phyloP scores from a whole-genome alignment of 1,140 invertebrate species.

The Cydia pomonella region DNA sequence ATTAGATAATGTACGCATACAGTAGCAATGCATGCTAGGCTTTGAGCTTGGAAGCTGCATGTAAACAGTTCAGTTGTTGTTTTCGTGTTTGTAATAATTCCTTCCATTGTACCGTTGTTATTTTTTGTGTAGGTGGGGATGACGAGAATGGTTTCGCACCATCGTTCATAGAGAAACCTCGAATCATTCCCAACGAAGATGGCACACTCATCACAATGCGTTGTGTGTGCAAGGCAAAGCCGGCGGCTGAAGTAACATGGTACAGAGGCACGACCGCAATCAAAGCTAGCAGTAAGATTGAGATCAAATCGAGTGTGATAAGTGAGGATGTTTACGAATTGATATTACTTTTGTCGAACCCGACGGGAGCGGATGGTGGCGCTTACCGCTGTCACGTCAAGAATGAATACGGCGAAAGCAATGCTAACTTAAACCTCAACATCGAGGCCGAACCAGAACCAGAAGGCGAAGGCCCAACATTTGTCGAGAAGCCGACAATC shows the following conservation, averaged over 20 bases:
- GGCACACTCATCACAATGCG: constrained; percentile 97
- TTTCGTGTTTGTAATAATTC: background rate
- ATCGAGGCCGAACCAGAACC: constrained; percentile 96
- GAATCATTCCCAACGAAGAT: constrained; percentile 98
- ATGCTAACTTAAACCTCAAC: constrained; percentile 98
- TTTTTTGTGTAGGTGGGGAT: constrained; percentile 87
- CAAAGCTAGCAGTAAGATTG: constrained; percentile 92
- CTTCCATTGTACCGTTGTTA: constrained; percentile 32
- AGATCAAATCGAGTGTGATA: constrained; percentile 87
- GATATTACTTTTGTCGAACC: constrained; percentile 91
- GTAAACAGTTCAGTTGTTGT: constrained; percentile 24
- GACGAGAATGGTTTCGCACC: constrained; percentile 95
- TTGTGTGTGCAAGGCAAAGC: constrained; percentile 96
- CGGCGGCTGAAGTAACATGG: constrained; percentile 94
- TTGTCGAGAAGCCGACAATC: constrained; percentile 97
- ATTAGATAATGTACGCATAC: constrained; percentile 70
- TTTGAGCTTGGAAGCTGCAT: constrained; percentile 70
- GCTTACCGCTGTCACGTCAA: constrained; percentile 98
- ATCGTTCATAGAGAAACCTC: constrained; percentile 97
- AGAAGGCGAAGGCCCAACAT: constrained; percentile 97
- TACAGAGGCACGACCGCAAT: constrained; percentile 92
- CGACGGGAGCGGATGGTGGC: constrained; percentile 95
- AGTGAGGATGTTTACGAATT: constrained; percentile 95
- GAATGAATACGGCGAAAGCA: constrained; percentile 98
- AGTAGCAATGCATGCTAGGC: constrained; percentile 72